Conservation (phyloP, 2,797 vertebrate genomes). For the Coendou prehensilis region DNA sequence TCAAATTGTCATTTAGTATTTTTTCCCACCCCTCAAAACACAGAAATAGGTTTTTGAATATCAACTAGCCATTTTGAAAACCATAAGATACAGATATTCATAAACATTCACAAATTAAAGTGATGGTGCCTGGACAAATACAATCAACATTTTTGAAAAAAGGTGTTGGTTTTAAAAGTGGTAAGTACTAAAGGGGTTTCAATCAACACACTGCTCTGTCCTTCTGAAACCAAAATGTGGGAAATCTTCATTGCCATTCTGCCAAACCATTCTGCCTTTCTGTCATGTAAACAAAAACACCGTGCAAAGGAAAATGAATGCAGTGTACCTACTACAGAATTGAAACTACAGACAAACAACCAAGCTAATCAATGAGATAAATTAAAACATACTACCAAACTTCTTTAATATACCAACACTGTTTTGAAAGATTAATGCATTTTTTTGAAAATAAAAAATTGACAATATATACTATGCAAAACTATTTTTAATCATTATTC, state of each 20-base stretch:
- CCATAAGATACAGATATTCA: slow-evolving; percentile 83
- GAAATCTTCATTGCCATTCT: slow-evolving; percentile 80
- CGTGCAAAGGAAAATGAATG: slow-evolving; percentile 77
- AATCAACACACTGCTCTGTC: slow-evolving; percentile 75
- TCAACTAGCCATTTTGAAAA: slow-evolving; percentile 83
- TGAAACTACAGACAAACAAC: slow-evolving; percentile 84
- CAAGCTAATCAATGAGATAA: slow-evolving; percentile 83
- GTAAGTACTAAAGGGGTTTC: slow-evolving; percentile 79
- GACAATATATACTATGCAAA: not conserved
- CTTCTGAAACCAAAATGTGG: slow-evolving; percentile 76
- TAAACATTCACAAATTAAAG: slow-evolving; percentile 83
- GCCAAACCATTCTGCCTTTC: slow-evolving; percentile 62
- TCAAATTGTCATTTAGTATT: slow-evolving; percentile 80
- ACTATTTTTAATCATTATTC: not conserved
- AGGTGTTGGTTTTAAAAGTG: slow-evolving; percentile 78
- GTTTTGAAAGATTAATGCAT: slow-evolving; percentile 65
- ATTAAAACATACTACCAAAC: slow-evolving; percentile 82
- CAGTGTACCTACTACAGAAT: slow-evolving; percentile 84
- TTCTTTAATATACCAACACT: slow-evolving; percentile 74
- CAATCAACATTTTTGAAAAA: slow-evolving; percentile 81
- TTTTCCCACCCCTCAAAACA: slow-evolving; percentile 73
- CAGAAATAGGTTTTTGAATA: slow-evolving; percentile 83
- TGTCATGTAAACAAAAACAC: slow-evolving; percentile 77
- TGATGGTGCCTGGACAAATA: slow-evolving; percentile 74
- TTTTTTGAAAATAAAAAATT: not conserved